Evolutionary conservation across 2,888 invertebrate genomes (phyloP), one percentile per base, ranked within the genome.

Genomic region (Petrolisthes cinctipes): DNA sequence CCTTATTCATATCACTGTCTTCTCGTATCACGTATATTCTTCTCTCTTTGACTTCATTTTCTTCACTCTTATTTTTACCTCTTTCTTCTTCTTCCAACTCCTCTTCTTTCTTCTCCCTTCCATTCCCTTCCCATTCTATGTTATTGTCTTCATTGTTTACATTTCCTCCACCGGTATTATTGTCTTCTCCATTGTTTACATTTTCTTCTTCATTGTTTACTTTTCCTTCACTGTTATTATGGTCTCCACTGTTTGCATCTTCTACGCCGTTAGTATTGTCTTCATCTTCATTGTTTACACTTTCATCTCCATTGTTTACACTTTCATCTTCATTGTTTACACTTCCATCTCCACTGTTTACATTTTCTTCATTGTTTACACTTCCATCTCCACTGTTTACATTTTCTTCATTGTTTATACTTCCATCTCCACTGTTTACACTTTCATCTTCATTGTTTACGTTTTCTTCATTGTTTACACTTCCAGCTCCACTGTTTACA

Each of bases 61-160:
- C 80, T 37, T 61, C 80, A 37, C 54, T 57, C 56, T 17, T 54
- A 68, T 75, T 66, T 57, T 54, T 9, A 20, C n/a, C 56, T 57
- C 2, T 71, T 54, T 71, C 23, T 23, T 83, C 53, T 61, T 37
- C n/a, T 14, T 17, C 7, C 76, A 4, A 4, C 66, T 54, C 23
- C 85, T 78, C 68, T 23, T 76, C 53, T 9, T 76, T 51, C 61
- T 79, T 23, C 80, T 66, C 23, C 54, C n/a, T 51, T 51, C 71
- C 9, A 37, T 57, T 14, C 37, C 23, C 73, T 57, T 71, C 17
- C 17, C 71, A 17, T 84, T 56, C 78, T 61, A 6, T 57, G 11
- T 11, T 56, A 53, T 5, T n/a, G 23, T 57, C 23, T 84, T n/a
- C 78, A 37, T 53, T 71, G 11, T 76, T 14, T 11, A 76, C 76